A percentile compares a stretch with the other conserved stretches of the same genome.
Conservation (phyloP, 2,888 invertebrate species). For the Pterobdella sp. region DNA sequence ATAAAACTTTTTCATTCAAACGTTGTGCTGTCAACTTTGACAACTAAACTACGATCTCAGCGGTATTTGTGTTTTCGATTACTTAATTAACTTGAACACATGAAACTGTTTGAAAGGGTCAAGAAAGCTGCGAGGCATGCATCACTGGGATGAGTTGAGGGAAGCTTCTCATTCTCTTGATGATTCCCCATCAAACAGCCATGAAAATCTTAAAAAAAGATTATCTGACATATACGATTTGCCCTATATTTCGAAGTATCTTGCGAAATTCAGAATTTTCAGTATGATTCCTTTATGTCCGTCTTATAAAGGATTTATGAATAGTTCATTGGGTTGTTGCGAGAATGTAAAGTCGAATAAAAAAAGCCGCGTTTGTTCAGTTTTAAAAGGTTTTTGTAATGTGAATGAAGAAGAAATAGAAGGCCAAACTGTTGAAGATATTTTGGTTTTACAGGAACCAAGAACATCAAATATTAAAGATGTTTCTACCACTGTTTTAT, state of each 20-base stretch:
- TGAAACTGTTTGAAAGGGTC: no score
- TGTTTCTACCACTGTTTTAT: no score
- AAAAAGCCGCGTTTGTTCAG: neutral
- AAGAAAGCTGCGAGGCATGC: constrained; percentile 21
- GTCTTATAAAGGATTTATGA: neutral
- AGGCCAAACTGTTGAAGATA: no score
- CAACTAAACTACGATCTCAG: no score
- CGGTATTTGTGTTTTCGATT: no score
- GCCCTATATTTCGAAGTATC: neutral
- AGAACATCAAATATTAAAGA: no score
- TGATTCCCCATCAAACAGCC: neutral
- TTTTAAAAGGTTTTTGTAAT: neutral
- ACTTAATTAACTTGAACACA: no score
- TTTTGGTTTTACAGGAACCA: no score
- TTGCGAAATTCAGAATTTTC: neutral
- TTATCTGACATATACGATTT: neutral
- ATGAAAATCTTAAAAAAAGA: neutral
- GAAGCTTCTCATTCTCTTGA: neutral
- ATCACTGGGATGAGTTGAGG: neutral
- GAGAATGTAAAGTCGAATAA: neutral
- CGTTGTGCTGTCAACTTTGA: no score
- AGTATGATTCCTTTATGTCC: neutral
- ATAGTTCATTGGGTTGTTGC: no score
- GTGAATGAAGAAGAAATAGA: neutral
- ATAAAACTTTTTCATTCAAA: no score